phyloP scores from a whole-genome alignment of 2,113 vertebrate species.

The Cephalophus harveyi region DNA sequence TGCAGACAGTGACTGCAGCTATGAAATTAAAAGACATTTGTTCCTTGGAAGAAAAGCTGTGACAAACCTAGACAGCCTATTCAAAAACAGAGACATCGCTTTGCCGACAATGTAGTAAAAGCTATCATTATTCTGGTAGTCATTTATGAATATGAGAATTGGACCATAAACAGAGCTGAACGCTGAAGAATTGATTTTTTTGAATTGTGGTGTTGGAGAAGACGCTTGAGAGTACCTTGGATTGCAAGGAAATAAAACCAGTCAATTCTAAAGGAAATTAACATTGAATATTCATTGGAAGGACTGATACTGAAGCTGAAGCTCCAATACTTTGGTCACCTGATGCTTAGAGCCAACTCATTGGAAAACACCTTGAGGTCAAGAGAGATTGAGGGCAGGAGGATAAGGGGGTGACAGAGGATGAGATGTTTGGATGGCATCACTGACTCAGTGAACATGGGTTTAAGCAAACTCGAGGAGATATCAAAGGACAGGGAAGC shows the following conservation, averaged over 20 bases:
- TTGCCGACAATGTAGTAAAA: background rate
- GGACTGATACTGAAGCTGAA: background rate
- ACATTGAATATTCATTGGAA: background rate
- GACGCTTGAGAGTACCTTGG: background rate
- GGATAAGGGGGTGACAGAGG: background rate
- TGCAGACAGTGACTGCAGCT: background rate
- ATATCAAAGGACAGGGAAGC: background rate
- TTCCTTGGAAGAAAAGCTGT: background rate
- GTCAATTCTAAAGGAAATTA: background rate
- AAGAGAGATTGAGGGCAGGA: background rate
- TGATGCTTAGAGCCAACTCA: background rate
- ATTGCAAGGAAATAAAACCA: background rate
- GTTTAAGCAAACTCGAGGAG: background rate
- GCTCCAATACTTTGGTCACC: background rate
- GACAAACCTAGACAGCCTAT: background rate
- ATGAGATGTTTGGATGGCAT: background rate
- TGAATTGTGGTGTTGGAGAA: background rate
- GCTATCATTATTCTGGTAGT: background rate
- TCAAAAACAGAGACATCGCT: background rate
- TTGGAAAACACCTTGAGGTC: background rate
- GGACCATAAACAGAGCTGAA: background rate
- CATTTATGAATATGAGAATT: background rate
- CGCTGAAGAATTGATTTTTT: background rate
- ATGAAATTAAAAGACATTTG: background rate
- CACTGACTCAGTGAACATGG: background rate